Conservation (phyloP, 1,140 invertebrate genomes). For the Euborellia annulipes region DNA sequence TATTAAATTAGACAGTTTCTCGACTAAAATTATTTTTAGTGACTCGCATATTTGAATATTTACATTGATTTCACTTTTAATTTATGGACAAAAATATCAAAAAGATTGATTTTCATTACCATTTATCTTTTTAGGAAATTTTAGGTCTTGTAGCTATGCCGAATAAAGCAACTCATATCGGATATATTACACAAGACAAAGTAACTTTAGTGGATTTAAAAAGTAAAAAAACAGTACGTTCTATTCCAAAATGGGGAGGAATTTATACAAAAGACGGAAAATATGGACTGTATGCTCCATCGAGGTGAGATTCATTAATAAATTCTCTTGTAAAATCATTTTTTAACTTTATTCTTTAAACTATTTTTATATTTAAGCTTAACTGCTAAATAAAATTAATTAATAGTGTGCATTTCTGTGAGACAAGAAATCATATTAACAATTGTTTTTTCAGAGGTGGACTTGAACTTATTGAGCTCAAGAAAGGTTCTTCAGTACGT, state of each 20-base stretch:
- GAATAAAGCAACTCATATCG: conserved; percentile 66
- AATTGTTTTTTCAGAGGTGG: conserved; percentile 59
- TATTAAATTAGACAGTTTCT: too few species aligned
- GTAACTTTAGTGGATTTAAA: conserved; percentile 72
- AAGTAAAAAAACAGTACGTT: conserved; percentile 57
- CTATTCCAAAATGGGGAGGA: conserved; percentile 66
- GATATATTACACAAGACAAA: conserved; percentile 78
- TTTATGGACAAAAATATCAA: too few species aligned
- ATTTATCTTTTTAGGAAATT: conserved; percentile 36
- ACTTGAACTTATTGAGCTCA: conserved; percentile 74
- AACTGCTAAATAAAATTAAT: too few species aligned
- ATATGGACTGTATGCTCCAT: conserved; percentile 81
- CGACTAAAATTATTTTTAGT: too few species aligned
- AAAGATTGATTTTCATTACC: too few species aligned
- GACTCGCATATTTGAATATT: too few species aligned
- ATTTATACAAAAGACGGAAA: conserved; percentile 74
- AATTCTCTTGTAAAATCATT: too few species aligned
- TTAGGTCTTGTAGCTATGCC: conserved; percentile 55
- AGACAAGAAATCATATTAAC: too few species aligned
- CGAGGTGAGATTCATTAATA: conserved; percentile 30
- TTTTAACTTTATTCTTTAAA: neutral
- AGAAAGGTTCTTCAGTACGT: conserved; percentile 62
- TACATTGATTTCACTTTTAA: too few species aligned
- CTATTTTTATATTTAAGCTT: too few species aligned
- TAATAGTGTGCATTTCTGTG: too few species aligned